These are phyloP conservation scores for Aphidius colemani DNA, from an alignment of 2,888 invertebrate genomes.

Conservation along the genomic window DNA sequence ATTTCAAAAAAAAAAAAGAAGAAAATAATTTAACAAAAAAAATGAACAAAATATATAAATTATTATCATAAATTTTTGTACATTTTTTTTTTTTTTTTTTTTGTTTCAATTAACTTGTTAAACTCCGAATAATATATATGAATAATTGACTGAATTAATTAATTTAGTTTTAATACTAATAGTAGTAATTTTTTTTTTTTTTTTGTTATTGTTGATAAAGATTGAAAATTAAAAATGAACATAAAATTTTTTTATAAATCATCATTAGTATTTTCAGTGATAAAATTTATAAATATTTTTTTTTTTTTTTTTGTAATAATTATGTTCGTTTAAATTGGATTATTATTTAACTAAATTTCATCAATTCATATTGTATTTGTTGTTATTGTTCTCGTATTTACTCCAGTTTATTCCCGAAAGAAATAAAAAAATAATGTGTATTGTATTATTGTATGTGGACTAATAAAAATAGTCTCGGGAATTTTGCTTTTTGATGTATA, in stretches of 20 bases:
- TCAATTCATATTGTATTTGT: no score
- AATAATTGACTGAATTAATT: background rate
- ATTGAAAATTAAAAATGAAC: no score
- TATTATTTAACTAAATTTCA: no score
- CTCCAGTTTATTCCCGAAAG: no score
- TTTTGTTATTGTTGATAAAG: background rate
- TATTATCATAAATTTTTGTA: conserved; percentile 4
- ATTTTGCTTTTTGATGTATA: no score
- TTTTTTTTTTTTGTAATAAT: no score
- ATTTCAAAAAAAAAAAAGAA: conserved; percentile 2
- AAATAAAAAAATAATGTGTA: no score
- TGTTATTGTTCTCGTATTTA: no score
- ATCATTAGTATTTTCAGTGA: background rate
- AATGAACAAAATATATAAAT: conserved; percentile 4
- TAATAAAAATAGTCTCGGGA: no score
- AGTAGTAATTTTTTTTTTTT: background rate
- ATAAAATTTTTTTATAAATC: background rate
- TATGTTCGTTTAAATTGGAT: no score
- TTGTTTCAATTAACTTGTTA: background rate
- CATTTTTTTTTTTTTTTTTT: background rate
- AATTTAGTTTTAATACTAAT: background rate
- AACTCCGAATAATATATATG: background rate
- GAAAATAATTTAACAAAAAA: background rate
- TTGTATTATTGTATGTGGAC: no score
- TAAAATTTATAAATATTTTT: no score